Base-by-base conservation (phyloP, 2,888 invertebrate genomes). In the Dryobota labecula region DNA sequence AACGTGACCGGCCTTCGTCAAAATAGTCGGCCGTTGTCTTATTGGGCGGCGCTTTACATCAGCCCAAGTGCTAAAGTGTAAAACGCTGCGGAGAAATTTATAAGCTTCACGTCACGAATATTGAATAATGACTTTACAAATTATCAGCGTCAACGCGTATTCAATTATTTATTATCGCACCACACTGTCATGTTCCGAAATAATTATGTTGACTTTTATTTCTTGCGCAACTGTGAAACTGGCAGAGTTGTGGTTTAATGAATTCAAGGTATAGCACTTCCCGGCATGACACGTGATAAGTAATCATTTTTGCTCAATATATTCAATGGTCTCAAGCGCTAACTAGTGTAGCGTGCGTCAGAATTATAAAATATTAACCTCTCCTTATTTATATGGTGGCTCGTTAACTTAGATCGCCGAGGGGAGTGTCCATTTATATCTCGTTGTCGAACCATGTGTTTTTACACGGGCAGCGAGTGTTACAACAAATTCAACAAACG, bases 1-100 rank as follows among this genome's bases (percentile, higher is more conserved):
- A 96, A 96, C 96, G 96, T 96, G 96, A 96, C 96, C 94, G 93
- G 94, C 93, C 94, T 94, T 94, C 95, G 94, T 96, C 95, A 95
- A 95, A 96, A 95, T 95, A 94, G 95, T 92, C 93, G 92, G 91
- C 93, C 90, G 94, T 94, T 93, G 94, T 95, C 94, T 95, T 93
- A 92, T 91, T 92, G 94, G 94, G 92, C 94, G 94, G 95, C 93
- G 91, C 92, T 91, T 93, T 90, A 92, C 92, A 92, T 90, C 93
- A 90, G 87, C 83, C 91, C 92, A 92, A 95, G 96, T 95, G 95
- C 95, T 95, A 96, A 96, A 95, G 95, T 96, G 95, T 96, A 94
- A 95, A 95, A 94, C 90, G 93, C 89, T 92, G 90, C 94, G 91
- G 93, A 94, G 94, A 94, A 94, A 94, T 95, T 93, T 94, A 94